Base-by-base conservation (phyloP, 1,140 invertebrate species). In the Dreissena polymorpha region DNA sequence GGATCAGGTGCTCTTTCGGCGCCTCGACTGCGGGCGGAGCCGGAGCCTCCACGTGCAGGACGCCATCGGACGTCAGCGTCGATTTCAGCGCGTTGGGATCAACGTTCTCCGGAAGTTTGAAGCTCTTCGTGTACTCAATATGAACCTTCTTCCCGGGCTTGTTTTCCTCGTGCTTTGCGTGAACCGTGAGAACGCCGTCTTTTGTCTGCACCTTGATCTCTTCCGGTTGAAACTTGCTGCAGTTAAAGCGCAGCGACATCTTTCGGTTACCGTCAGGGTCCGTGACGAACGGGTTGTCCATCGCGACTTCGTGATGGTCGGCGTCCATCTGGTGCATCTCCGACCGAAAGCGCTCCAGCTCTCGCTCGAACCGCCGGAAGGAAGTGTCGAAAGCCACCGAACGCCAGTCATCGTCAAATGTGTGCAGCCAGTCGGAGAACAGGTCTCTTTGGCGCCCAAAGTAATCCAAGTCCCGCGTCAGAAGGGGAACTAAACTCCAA, bases 1-100 rank as follows among this genome's bases (percentile, higher is more conserved):
- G 75, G 53, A 84, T 73, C 2, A 84, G 16, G 55, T 76, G 27
- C 63, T 84, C 83, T 21, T 71, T 72, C 12, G 55, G 60, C 10
- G 83, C 75, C 3, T 78, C 83, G 13, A 84, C 50, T 2, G 67
- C 68, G n/a, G 76, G 74, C 57, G 83, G 81, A 0, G 89, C 82
- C 0, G 86, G 86, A 2, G 85, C 88, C 68, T 87, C 86, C 23
- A 89, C 83, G 14, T 74, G 53, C 16, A 89, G 86, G 16, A 86
- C 87, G 16, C 88, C 88, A 74, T 89, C 88, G n/a, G 67, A 84
- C 13, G 86, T 81, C 7, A 89, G 74, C n/a, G 80, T 83, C 2
- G 88, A 87, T 10, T 27, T 65, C 39, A 89, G 67, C 13, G 25
- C 50, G 2, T 71, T 60, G 14, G 86, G 84, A 75, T 89, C 82